phyloP scores from a whole-genome alignment of 2,888 invertebrate genomes.

The Allolobophora icterica region DNA sequence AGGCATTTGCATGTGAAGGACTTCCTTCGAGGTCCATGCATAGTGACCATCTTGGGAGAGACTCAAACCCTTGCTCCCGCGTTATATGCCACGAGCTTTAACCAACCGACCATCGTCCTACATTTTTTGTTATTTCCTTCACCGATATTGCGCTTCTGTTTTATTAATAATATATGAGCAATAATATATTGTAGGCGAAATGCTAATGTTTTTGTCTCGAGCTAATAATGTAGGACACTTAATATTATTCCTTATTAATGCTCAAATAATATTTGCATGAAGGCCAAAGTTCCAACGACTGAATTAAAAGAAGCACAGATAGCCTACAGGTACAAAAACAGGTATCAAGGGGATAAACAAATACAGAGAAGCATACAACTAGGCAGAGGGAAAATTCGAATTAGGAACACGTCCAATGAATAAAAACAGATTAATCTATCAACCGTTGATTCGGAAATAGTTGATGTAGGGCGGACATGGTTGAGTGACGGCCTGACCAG shows the following conservation, averaged over 20 bases:
- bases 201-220: not conserved
- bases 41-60: too few relatives aligned
- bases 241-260: not conserved
- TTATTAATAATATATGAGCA: not conserved
- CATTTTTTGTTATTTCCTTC: not conserved
- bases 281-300: not conserved
- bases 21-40: too few relatives aligned
- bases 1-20: too few relatives aligned
- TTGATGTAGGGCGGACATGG: conserved; percentile 44
- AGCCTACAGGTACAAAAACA: not conserved
- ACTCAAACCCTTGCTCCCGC: too few relatives aligned
- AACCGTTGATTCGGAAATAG: conserved; percentile 38
- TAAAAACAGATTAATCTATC: not conserved
- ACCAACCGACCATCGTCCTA: not conserved
- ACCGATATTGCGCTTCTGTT: not conserved
- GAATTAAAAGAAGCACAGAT: not conserved
- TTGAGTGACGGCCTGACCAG: conserved; percentile 32
- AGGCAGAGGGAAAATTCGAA: not conserved
- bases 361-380: not conserved
- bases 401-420: not conserved
- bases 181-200: not conserved
- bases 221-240: not conserved
- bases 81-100: too few relatives aligned
- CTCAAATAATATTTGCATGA: not conserved
- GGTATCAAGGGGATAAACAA: not conserved